Percentiles rank a stretch among this genome's conserved stretches.
phyloP scores from a whole-genome alignment of 2,888 invertebrate genomes.

The Andrena fulva region DNA sequence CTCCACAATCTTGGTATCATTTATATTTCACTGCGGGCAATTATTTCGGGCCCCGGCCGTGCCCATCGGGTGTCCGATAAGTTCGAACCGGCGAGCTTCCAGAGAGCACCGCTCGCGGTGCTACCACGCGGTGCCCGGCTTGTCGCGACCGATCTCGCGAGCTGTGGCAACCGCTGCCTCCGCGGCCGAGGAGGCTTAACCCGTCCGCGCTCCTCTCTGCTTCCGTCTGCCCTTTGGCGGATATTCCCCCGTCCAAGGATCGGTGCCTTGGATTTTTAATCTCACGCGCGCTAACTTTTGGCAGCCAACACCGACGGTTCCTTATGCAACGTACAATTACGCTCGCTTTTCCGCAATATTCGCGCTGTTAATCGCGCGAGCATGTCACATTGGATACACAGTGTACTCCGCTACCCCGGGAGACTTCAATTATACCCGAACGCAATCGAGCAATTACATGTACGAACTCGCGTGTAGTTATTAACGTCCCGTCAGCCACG shows the following conservation, averaged over 20 bases:
- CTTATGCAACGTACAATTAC: too few relatives aligned
- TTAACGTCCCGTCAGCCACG: constrained; percentile 35
- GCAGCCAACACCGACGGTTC: too few relatives aligned
- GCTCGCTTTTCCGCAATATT: too few relatives aligned
- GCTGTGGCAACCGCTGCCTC: neutral
- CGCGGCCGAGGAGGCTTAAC: too few relatives aligned
- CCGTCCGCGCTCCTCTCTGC: too few relatives aligned
- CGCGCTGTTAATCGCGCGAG: neutral
- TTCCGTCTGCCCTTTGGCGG: too few relatives aligned
- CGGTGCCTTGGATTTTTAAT: too few relatives aligned
- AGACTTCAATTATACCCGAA: constrained; percentile 41
- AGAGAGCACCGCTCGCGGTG: constrained; percentile 52
- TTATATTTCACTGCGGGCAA: constrained; percentile 82
- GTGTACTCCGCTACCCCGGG: neutral
- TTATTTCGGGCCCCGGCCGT: constrained; percentile 78
- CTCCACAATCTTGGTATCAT: constrained; percentile 80
- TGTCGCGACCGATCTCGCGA: constrained; percentile 15
- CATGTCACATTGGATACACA: neutral
- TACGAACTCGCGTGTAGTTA: constrained; percentile 2
- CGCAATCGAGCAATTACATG: constrained; percentile 31
- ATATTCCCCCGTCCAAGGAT: too few relatives aligned
- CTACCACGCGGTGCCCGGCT: constrained; percentile 17
- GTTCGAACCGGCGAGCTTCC: constrained; percentile 56
- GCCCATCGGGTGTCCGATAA: constrained; percentile 76
- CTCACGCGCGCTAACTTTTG: too few relatives aligned